Evolutionary conservation across 1,140 invertebrate species (phyloP), one percentile per base, ranked within the genome.

Genomic region (Scaptomyza graminum): DNA sequence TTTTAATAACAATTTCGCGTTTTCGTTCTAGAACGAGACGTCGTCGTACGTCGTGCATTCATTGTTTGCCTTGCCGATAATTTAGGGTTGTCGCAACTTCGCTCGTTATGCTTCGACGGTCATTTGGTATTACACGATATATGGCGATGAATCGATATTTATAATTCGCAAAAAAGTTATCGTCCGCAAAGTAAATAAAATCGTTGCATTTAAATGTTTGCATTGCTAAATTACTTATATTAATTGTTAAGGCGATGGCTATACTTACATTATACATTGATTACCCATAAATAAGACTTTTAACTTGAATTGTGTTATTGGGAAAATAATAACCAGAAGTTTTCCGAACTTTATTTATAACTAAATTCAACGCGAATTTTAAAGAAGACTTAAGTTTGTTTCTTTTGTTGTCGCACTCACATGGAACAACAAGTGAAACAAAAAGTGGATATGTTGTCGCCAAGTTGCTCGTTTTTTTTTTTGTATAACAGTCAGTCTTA

Each of bases 61-160:
- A 71, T 71, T 71, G 62, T 71, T 71, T 71, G 68, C 68, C 68
- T 71, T 71, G 62, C 68, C 68, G 68, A 71, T 71, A 70, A 70
- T 55, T 65, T 57, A 65, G 61, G 46, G 61, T 55, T 69, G 66
- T 37, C 66, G 31, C 66, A 25, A 3, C 8, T 16, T 5, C 2
- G 49, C 11, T 34, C 11, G 43, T 43, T 4, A 50, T 57, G 54
- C 34, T 50, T 50, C 67, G 34, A 50, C 50, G 46, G 9, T 16
- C 28, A 11, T 12, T 25, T 56, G 9, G 6, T n/a, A 44, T 63
- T 5, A 16, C 15, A 11, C 25, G 52, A 65, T 56, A 2, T 16
- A 6, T 46, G 2, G 9, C 16, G n/a, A 57, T 12, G 3, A 47
- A 56, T 65, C 62, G 62, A 65, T 64, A 64, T 6, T 4, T 11